Evolutionary conservation across 2,113 vertebrate species (phyloP).

Genomic region (Pygoscelis antarcticus): DNA sequence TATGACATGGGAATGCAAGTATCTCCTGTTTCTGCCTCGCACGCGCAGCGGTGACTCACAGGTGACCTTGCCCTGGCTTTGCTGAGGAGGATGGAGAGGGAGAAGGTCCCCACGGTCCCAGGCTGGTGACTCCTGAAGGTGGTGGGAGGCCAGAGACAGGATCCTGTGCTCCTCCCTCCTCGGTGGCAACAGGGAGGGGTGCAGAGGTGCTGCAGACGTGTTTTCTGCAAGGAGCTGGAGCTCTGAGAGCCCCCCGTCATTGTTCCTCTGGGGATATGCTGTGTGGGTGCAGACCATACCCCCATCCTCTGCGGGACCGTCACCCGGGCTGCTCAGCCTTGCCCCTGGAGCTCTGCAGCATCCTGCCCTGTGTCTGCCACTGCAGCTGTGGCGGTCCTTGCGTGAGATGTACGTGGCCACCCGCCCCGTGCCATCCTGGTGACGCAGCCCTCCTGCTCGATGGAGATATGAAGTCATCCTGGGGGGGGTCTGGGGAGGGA

Average conservation of each 20-base stretch:
- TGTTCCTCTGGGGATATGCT: neutral
- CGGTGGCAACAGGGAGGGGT: fast-evolving
- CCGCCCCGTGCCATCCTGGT: neutral
- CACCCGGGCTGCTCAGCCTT: neutral
- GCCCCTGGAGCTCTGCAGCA: neutral
- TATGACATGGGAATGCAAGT: neutral
- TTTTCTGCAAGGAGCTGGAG: neutral
- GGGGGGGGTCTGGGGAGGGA: neutral
- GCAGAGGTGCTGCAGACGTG: neutral
- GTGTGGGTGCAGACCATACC: fast-evolving
- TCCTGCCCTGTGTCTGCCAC: fast-evolving
- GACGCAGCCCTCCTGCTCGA: neutral
- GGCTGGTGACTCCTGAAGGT: neutral
- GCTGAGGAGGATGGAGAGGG: neutral
- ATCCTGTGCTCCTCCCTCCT: neutral
- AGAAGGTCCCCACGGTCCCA: neutral
- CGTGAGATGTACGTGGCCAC: neutral
- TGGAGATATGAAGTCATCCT: slow-evolving; percentile 38
- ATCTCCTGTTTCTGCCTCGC: neutral
- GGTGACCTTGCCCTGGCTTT: neutral
- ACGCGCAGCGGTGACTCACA: neutral
- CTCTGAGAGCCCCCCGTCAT: fast-evolving
- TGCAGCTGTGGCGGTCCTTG: neutral
- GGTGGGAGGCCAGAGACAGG: neutral
- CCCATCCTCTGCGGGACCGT: neutral